These are phyloP conservation scores for Gobio occitaniae DNA, from an alignment of 2,797 vertebrate species.

Conservation along the genomic window DNA sequence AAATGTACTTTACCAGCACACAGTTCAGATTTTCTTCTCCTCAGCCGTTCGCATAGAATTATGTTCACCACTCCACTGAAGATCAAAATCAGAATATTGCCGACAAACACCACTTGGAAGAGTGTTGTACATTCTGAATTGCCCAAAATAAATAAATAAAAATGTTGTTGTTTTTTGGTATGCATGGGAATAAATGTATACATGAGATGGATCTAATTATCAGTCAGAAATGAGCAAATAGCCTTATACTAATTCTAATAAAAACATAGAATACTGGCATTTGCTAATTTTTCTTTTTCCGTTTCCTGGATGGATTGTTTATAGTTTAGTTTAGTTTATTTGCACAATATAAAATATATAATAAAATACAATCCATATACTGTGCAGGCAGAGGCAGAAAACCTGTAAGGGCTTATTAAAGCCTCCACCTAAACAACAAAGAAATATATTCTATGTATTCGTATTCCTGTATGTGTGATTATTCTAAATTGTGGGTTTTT, in stretches of 20 bases:
- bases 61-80: conserved; percentile 15
- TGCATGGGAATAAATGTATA: neutral
- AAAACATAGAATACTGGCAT: neutral
- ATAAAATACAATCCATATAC: too few relatives aligned
- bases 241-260: neutral
- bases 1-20: conserved; percentile 9
- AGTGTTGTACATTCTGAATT: neutral
- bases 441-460: neutral
- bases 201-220: neutral
- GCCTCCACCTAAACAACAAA: too few relatives aligned
- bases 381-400: too few relatives aligned
- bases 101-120: conserved; percentile 13
- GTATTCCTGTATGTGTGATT: neutral
- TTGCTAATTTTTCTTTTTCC: neutral
- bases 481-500: neutral
- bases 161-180: neutral
- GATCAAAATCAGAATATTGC: conserved; percentile 30
- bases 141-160: neutral
- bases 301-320: neutral
- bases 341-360: too few relatives aligned
- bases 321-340: too few relatives aligned
- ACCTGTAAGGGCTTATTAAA: too few relatives aligned
- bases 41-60: conserved; percentile 12
- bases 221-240: neutral
- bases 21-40: conserved; percentile 11